A percentile compares a stretch with the other conserved stretches of the same genome.
Evolutionary conservation across 2,888 invertebrate genomes (phyloP).

Genomic region (Frankliniella fusca): DNA sequence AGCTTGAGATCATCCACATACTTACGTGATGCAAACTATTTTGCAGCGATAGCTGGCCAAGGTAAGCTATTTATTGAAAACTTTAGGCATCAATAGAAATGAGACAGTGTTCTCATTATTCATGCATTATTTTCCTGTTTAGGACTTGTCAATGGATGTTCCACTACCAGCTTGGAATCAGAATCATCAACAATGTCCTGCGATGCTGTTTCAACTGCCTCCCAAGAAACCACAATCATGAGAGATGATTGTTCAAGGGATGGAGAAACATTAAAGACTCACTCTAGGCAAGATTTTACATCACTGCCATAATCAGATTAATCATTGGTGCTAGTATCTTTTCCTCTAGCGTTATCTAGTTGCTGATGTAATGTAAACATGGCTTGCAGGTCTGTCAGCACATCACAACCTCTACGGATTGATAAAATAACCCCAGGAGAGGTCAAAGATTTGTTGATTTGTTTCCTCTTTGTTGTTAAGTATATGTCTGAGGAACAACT

Average conservation of each 20-base stretch:
- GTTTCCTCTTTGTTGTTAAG: slow-evolving; percentile 86
- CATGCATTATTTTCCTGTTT: slow-evolving; percentile 30
- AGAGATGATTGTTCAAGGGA: slow-evolving; percentile 45
- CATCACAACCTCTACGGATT: slow-evolving; percentile 48
- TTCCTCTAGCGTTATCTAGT: neutral
- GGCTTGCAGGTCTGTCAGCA: slow-evolving; percentile 30
- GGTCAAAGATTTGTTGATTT: slow-evolving; percentile 80
- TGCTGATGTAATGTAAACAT: neutral
- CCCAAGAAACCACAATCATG: slow-evolving; percentile 58
- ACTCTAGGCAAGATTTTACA: slow-evolving; percentile 40
- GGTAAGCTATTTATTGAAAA: slow-evolving; percentile 45
- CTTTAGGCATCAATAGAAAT: slow-evolving; percentile 34
- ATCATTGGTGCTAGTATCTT: neutral
- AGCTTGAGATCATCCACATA: slow-evolving; percentile 66
- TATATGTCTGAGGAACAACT: slow-evolving; percentile 85
- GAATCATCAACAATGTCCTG: slow-evolving; percentile 66
- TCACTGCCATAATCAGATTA: neutral
- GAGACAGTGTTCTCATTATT: slow-evolving; percentile 31
- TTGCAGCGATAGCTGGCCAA: slow-evolving; percentile 68
- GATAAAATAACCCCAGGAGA: slow-evolving; percentile 74
- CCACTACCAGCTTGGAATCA: slow-evolving; percentile 69
- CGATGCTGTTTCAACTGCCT: slow-evolving; percentile 55
- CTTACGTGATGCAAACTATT: slow-evolving; percentile 69
- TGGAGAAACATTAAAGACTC: slow-evolving; percentile 37
- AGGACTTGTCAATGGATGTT: slow-evolving; percentile 66